Percentiles rank a stretch among this genome's conserved stretches.
Evolutionary conservation across 30 jellyfish, hydroid and myxozoan species (phyloP).

Genomic region (Pelagia noctiluca): DNA sequence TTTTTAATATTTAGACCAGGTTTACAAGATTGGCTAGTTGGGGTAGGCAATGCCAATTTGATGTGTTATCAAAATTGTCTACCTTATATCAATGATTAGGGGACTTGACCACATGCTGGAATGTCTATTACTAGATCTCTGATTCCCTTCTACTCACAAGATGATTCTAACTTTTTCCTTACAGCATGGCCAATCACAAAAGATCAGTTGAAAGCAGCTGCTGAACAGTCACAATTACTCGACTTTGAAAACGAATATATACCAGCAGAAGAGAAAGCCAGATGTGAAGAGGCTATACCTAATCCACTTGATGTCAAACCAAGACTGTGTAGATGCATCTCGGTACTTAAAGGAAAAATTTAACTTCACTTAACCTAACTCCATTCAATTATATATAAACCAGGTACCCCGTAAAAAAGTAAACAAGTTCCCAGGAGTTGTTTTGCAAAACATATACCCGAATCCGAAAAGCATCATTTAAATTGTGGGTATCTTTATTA

Average conservation of each 20-base stretch:
- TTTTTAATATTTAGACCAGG: too few species aligned
- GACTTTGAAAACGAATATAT: background rate
- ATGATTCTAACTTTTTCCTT: background rate
- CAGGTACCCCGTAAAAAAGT: background rate
- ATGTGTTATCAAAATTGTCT: background rate
- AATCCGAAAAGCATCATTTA: background rate
- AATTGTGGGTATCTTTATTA: background rate
- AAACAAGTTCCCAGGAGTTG: background rate
- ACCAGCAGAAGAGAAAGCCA: background rate
- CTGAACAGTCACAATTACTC: constrained; percentile 1
- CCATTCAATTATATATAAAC: background rate
- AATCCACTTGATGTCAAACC: constrained; percentile 23
- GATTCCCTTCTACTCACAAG: background rate
- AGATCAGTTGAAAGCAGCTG: background rate
- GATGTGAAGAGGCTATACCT: constrained; percentile 9
- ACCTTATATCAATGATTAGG: too few species aligned
- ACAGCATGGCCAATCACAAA: constrained; percentile 2
- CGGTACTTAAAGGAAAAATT: constrained; percentile 15
- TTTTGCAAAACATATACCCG: background rate
- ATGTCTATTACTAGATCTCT: background rate
- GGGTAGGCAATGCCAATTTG: background rate
- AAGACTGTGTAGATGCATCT: constrained; percentile 11
- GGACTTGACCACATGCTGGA: background rate
- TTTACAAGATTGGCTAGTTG: too few species aligned
- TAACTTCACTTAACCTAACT: background rate